Conservation (phyloP, 1,140 invertebrate species). For the Lepidurus couesii region DNA sequence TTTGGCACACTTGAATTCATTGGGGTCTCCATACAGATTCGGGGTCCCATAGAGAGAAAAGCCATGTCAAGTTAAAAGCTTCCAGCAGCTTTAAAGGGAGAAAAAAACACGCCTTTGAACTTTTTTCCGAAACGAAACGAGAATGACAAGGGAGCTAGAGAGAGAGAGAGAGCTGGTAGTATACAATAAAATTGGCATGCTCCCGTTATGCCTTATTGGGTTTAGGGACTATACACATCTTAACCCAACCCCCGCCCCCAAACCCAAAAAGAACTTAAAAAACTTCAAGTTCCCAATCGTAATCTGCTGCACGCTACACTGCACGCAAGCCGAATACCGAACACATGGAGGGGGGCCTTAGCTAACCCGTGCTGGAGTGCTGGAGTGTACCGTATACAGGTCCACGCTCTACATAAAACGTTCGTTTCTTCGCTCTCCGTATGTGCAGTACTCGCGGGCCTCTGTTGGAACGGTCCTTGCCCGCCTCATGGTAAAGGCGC, state of each 20-base stretch:
- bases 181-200: neutral
- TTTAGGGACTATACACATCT: neutral
- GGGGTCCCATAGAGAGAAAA: neutral
- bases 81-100: neutral
- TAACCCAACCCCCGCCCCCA: neutral
- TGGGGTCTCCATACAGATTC: neutral
- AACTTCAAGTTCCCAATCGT: neutral
- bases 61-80: conserved; percentile 2
- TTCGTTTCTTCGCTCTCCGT: neutral
- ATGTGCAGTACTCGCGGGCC: neutral
- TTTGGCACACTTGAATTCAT: conserved; percentile 18
- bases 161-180: neutral
- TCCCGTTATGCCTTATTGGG: conserved; percentile 7
- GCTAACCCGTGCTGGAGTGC: neutral
- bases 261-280: neutral
- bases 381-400: neutral
- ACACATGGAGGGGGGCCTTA: neutral
- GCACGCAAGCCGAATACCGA: neutral
- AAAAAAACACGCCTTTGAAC: neutral
- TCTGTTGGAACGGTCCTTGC: neutral
- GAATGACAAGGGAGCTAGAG: neutral
- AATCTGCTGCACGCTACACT: neutral
- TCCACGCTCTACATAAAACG: neutral
- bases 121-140: neutral
- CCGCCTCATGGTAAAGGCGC: neutral